Percentiles rank a stretch among this genome's conserved stretches.
These are phyloP conservation scores for Drosophila mimetica DNA, from an alignment of 2,888 invertebrate species.

Conservation along the genomic window DNA sequence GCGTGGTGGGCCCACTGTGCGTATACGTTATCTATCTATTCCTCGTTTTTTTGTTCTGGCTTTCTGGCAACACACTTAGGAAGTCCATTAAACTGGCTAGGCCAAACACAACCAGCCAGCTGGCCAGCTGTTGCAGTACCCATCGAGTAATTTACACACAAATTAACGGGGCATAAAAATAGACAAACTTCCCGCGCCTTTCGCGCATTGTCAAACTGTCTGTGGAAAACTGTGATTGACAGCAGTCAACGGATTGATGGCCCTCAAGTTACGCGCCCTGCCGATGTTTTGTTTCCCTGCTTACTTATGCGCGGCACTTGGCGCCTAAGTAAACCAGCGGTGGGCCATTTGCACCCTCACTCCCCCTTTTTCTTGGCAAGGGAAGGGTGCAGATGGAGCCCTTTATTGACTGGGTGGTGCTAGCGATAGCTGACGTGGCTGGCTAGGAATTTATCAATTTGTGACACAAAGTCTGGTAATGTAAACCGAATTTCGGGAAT, in stretches of 20 bases:
- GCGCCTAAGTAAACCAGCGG: slow-evolving; percentile 53
- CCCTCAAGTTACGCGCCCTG: slow-evolving; percentile 21
- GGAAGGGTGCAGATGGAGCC: not conserved
- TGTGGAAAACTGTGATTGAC: slow-evolving; percentile 54
- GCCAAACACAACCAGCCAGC: not conserved
- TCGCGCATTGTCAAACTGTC: slow-evolving; percentile 58
- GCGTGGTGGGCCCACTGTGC: slow-evolving; percentile 43
- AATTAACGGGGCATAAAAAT: slow-evolving; percentile 73
- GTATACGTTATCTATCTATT: slow-evolving; percentile 47
- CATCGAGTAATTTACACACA: slow-evolving; percentile 63
- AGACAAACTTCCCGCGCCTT: slow-evolving; percentile 26
- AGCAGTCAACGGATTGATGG: slow-evolving; percentile 58
- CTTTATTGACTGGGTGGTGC: slow-evolving; percentile 23
- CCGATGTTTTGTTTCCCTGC: slow-evolving; percentile 19
- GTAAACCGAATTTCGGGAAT: slow-evolving; percentile 16
- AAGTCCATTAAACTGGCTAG: slow-evolving; percentile 38
- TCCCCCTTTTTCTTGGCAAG: not conserved
- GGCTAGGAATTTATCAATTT: slow-evolving; percentile 30
- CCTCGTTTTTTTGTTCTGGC: too few species aligned
- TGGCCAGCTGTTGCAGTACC: slow-evolving; percentile 56
- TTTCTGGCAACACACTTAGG: slow-evolving; percentile 20
- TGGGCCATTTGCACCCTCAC: slow-evolving; percentile 2
- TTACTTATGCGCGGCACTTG: slow-evolving; percentile 52
- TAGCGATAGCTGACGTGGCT: slow-evolving; percentile 50
- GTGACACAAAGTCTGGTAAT: slow-evolving; percentile 18